These are phyloP conservation scores for Acrocephalus arundinaceus DNA, from an alignment of 2,113 vertebrate genomes.

Conservation along the genomic window DNA sequence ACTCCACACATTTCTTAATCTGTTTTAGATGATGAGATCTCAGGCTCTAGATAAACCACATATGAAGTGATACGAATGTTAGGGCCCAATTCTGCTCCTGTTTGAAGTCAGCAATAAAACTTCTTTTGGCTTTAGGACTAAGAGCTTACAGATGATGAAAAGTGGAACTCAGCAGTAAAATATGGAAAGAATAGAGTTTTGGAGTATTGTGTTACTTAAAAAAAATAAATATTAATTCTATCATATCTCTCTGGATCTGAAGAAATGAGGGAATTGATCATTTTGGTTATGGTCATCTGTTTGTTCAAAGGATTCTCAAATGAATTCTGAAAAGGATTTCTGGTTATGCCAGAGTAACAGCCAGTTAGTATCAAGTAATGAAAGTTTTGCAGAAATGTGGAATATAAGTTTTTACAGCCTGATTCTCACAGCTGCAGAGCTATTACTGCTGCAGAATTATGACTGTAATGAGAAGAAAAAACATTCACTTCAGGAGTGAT, in stretches of 20 bases:
- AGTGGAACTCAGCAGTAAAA: neutral
- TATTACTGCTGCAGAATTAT: neutral
- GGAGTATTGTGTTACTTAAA: neutral
- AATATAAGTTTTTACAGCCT: neutral
- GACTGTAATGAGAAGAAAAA: neutral
- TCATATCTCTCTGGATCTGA: neutral
- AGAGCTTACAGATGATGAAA: conserved; percentile 47
- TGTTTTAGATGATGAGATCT: conserved; percentile 26
- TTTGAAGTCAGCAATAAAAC: conserved; percentile 57
- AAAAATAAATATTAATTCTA: neutral
- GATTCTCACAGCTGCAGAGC: neutral
- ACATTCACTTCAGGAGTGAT: neutral
- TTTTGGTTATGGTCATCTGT: neutral
- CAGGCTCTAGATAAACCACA: conserved; percentile 9
- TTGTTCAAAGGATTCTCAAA: neutral
- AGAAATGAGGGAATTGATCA: neutral
- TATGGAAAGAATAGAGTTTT: neutral
- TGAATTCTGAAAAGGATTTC: neutral
- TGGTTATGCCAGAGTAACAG: neutral
- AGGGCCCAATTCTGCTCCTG: conserved; percentile 34
- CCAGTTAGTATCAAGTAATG: neutral
- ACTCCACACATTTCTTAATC: conserved; percentile 12
- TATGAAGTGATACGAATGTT: conserved; percentile 14
- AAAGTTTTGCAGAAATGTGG: neutral
- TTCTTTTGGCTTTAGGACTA: conserved; percentile 9